Evolutionary conservation across 1,140 invertebrate species (phyloP), one percentile per base, ranked within the genome.

Genomic region (Bombus balteatus): DNA sequence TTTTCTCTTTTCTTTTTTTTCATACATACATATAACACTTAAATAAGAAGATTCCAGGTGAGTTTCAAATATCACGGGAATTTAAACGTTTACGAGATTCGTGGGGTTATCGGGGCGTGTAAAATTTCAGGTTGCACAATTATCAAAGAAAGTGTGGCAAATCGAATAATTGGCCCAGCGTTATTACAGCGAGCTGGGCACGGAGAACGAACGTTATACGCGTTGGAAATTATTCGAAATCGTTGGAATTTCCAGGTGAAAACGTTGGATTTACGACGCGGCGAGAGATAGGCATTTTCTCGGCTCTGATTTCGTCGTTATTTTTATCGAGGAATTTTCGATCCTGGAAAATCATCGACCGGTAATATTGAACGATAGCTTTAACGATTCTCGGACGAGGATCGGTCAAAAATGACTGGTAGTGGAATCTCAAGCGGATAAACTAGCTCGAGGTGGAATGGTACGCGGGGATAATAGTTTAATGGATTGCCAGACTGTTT

Each of bases 401-500:
- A 37, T 37, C 32, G 28, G 12, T 59, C 3, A 13, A 76, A 76
- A 76, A 59, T 53, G 25, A 12, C 28, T 0, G 25, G 12, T 28
- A 22, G 72, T n/a, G 28, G 65, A 83, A 43, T 32, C 18, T 70
- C 32, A 65, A 37, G 43, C 37, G 34, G 22, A n/a, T 13, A 73
- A 78, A 78, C 72, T 73, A 10, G 39, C 59, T 1, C 9, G 59
- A 34, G 25, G 22, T 13, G 1, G 74, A 12, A 9, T 13, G 22
- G 12, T 10, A 12, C 77, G 18, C 43, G 32, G 28, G 18, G 75
- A n/a, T 78, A 70, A 83, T 77, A 78, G 82, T 78, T 84, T 79
- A 84, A 80, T 80, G 75, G 53, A 80, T 72, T 25, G 53, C 66
- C 53, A 43, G 4, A 53, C 74, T 77, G 81, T 83, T 83, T 78